Evolutionary conservation across 2,888 invertebrate species (phyloP).

Genomic region (Apantesis nais): DNA sequence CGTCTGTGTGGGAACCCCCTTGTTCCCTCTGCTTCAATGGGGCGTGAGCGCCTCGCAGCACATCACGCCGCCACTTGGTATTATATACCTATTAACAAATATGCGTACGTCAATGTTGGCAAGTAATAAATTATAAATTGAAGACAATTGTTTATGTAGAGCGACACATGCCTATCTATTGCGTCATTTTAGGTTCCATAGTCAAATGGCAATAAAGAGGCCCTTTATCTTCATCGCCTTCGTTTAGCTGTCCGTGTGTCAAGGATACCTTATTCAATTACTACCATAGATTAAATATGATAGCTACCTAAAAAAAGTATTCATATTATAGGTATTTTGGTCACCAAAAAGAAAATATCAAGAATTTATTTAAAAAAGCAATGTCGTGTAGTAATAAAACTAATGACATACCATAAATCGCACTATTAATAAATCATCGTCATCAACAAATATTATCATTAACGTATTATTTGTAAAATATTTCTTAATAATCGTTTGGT

Average conservation of each 20-base stretch:
- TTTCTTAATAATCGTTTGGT: no score
- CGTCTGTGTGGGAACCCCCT: no score
- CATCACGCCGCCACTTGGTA: not conserved
- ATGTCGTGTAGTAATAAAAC: not conserved
- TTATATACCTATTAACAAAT: conserved; percentile 12
- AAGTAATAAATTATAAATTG: conserved; percentile 9
- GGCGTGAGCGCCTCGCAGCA: no score
- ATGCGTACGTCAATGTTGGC: conserved; percentile 11
- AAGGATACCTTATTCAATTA: not conserved
- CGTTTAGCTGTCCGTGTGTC: not conserved
- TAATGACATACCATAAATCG: no score
- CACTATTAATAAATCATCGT: no score
- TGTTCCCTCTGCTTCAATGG: no score
- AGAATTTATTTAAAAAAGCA: not conserved
- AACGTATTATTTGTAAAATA: no score
- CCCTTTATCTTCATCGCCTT: not conserved
- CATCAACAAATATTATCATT: no score
- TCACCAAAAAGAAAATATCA: not conserved
- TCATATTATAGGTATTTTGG: no score
- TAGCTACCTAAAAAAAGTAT: not conserved
- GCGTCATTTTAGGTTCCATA: conserved; percentile 7
- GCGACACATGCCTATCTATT: conserved; percentile 7
- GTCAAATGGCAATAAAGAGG: not conserved
- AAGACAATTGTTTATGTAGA: conserved; percentile 3
- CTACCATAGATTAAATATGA: not conserved